Base-by-base conservation (phyloP, 2,888 invertebrate species). In the Actias luna region DNA sequence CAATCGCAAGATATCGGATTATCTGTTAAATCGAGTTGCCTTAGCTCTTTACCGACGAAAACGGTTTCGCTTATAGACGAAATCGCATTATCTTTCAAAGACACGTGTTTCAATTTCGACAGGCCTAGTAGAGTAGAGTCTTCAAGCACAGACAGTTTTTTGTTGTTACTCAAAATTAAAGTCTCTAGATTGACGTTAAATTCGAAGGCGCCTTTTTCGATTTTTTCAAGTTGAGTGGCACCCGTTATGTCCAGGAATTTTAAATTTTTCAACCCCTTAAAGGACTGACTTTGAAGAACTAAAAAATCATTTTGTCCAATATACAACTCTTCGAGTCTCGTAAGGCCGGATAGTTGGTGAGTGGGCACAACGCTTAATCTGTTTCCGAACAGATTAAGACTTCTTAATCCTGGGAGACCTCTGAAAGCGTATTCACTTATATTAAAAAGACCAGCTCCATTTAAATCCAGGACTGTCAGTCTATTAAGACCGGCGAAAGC, bases 1-100 rank as follows among this genome's bases (percentile, higher is more conserved):
- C 98, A 98, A 78, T 96, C 96, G 82, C 98, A 98, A 65, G 94
- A 93, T 60, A 98, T 92, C 0, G 97, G 97, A 79, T 97, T 97
- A 76, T 97, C 97, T 2, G 96, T 95, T 42, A 98, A 91, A 78
- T 97, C 97, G 22, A 98, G 84, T 22, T 94, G 94, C 59, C 95
- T 94, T 39, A 97, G 87, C 76, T 97, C 97, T 69, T 94, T 95
- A 94, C 97, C 97, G 29, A 96, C 94, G 46, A 97, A 95, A 59
- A 97, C 94, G 0, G 95, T 94, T 84, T 97, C 97, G n/a, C 96
- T 94, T 65, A 98, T 92, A 5, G 94, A 94, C 64, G 94, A 93
- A 70, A 97, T 94, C 3, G 95, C 96, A 82, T 97, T 97, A 77
- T 97, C 97, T 74, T 95, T 94, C 31, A 98, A 86, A 35, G 95